Base-by-base conservation (phyloP, 2,797 vertebrate species). In the Pogoniulus pusillus region DNA sequence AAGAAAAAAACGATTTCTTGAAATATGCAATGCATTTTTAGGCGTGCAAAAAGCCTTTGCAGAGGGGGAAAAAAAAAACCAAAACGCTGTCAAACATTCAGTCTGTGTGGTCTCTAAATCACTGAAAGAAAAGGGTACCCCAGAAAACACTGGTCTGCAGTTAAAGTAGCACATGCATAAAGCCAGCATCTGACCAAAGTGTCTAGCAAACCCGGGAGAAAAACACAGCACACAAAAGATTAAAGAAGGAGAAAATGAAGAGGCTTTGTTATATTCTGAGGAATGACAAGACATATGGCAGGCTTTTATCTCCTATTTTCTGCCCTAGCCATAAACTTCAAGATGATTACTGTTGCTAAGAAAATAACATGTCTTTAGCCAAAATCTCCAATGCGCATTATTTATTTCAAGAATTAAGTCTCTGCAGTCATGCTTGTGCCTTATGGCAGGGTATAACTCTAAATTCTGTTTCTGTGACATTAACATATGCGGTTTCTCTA, bases 381-480 rank as follows among this genome's bases (percentile, higher is more conserved):
- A 90, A 26, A 55, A 24, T 88, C 68, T 75, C 35, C 86, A 76
- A 41, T 54, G 32, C 7, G 5, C 9, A 7, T 79, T 95, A 90
- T 92, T 95, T 95, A 68, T 91, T 47, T 29, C 18, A 74, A 45
- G 57, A 94, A 84, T 93, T 91, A 95, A 89, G 34, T 55, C 22
- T 51, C 77, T 91, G 49, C 45, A 89, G n/a, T 35, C 27, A 7
- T 64, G 54, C 12, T 30, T 72, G 19, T 90, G 32, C 51, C 87
- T 94, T 94, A 82, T 64, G 54, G 45, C 29, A 71, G 39, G 22
- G 24, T 63, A 16, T 60, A 87, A 76, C 64, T 57, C 18, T 58
- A 85, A 93, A 41, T 34, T 27, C 22, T 72, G 26, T 30, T 79
- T 83, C 60, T 59, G 32, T 75, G 63, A n/a, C 60, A 83, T 16